Evolutionary conservation across 2,797 vertebrate genomes (phyloP).

Genomic region (Rousettus madagascariensis): DNA sequence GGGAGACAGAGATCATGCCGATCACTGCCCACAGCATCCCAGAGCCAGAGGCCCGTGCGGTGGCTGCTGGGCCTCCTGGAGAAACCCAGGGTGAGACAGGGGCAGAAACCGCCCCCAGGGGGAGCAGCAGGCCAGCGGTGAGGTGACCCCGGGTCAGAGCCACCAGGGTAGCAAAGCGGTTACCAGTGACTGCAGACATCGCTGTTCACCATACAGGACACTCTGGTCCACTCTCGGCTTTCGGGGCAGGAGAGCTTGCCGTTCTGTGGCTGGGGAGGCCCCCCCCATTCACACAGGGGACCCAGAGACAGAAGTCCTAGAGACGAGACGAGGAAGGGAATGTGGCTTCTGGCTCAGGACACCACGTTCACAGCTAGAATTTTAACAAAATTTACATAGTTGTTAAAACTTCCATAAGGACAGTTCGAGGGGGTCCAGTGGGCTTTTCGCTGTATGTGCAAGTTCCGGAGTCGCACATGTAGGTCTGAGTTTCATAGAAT

Average conservation of each 20-base stretch:
- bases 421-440: neutral
- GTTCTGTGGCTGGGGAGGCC: neutral
- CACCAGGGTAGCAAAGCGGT: neutral
- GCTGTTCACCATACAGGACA: neutral
- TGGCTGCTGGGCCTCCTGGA: neutral
- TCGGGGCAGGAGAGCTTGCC: neutral
- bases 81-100: neutral
- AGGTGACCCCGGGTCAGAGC: neutral
- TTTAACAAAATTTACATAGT: neutral
- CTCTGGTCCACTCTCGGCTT: neutral
- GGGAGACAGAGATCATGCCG: neutral
- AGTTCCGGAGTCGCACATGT: neutral
- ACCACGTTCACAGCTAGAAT: neutral
- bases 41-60: neutral
- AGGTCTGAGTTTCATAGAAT: neutral
- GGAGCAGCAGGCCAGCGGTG: neutral
- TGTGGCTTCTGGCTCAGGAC: neutral
- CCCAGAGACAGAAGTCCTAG: neutral
- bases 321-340: neutral
- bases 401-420: neutral
- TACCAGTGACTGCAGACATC: neutral
- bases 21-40: fast-evolving
- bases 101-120: neutral
- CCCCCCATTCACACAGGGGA: neutral
- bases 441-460: neutral